A percentile compares a stretch with the other conserved stretches of the same genome.
Conservation (phyloP, 2,113 vertebrate species). For the Trematocara marginatum region DNA sequence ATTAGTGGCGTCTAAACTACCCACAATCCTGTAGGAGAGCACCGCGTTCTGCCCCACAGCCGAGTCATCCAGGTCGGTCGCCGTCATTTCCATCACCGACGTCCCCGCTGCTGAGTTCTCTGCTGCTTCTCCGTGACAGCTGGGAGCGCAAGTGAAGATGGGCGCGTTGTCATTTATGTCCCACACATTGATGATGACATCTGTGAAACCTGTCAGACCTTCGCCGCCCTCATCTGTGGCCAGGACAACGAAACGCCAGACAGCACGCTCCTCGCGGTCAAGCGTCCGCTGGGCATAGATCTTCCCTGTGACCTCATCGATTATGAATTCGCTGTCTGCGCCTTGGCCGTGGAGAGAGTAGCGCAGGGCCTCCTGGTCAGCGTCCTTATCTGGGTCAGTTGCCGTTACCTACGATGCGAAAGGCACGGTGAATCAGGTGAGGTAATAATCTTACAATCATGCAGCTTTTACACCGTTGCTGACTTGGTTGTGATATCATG, state of each 20-base stretch:
- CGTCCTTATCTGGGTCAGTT: slow-evolving; percentile 81
- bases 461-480: background rate
- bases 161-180: slow-evolving; percentile 87
- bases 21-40: slow-evolving; percentile 78
- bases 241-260: slow-evolving; percentile 87
- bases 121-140: slow-evolving; percentile 77
- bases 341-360: slow-evolving; percentile 86
- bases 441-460: background rate
- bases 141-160: slow-evolving; percentile 76
- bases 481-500: background rate
- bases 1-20: slow-evolving; percentile 64
- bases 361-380: slow-evolving; percentile 78
- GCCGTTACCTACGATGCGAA: slow-evolving; percentile 78
- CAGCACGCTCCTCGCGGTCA: slow-evolving; percentile 79
- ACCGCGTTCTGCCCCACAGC: slow-evolving; percentile 82
- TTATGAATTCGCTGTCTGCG: slow-evolving; percentile 82
- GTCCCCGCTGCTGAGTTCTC: slow-evolving; percentile 80
- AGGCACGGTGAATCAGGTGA: background rate
- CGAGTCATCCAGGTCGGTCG: slow-evolving; percentile 81
- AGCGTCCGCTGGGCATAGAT: slow-evolving; percentile 81
- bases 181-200: slow-evolving; percentile 86
- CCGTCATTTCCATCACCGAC: slow-evolving; percentile 83
- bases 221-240: slow-evolving; percentile 86
- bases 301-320: slow-evolving; percentile 83
- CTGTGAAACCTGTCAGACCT: slow-evolving; percentile 88